Conservation (phyloP, 2,888 invertebrate genomes). For the Drosophila mulleri region DNA sequence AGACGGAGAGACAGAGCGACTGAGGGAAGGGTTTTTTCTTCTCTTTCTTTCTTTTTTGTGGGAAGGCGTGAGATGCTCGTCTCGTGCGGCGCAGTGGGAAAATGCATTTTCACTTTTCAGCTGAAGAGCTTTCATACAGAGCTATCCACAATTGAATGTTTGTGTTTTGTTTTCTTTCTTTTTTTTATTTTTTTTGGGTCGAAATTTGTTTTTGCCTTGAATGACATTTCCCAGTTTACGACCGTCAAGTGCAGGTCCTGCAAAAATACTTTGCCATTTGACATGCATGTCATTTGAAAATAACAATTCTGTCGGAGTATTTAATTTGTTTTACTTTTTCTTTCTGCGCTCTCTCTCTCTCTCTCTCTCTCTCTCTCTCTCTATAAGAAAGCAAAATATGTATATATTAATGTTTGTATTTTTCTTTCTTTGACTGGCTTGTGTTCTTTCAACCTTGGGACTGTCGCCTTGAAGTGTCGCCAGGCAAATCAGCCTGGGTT, state of each 20-base stretch:
- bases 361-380: too few relatives aligned
- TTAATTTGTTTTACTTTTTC: conserved; percentile 72
- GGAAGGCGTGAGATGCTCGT: conserved; percentile 71
- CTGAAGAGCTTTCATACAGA: conserved; percentile 8
- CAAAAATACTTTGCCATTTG: conserved; percentile 56
- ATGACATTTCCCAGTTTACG: conserved; percentile 31
- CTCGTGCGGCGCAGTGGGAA: conserved; percentile 28
- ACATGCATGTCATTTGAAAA: conserved; percentile 76
- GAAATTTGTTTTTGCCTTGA: conserved; percentile 12
- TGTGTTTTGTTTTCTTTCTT: not conserved
- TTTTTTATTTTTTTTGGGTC: not conserved
- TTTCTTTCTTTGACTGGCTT: conserved; percentile 10
- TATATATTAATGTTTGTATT: not conserved
- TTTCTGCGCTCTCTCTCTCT: not conserved
- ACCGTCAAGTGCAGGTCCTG: conserved; percentile 62
- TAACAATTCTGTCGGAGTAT: conserved; percentile 72
- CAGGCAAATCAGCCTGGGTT: conserved; percentile 46
- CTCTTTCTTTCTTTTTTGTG: not conserved
- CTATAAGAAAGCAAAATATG: not conserved
- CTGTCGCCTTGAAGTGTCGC: conserved; percentile 73
- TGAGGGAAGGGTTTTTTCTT: not conserved
- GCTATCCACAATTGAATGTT: conserved; percentile 8
- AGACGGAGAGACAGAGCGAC: conserved; percentile 23
- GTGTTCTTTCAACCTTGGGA: conserved; percentile 49
- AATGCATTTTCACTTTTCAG: conserved; percentile 57